phyloP scores from a whole-genome alignment of 2,797 vertebrate genomes.

The Gephyroberyx darwinii region DNA sequence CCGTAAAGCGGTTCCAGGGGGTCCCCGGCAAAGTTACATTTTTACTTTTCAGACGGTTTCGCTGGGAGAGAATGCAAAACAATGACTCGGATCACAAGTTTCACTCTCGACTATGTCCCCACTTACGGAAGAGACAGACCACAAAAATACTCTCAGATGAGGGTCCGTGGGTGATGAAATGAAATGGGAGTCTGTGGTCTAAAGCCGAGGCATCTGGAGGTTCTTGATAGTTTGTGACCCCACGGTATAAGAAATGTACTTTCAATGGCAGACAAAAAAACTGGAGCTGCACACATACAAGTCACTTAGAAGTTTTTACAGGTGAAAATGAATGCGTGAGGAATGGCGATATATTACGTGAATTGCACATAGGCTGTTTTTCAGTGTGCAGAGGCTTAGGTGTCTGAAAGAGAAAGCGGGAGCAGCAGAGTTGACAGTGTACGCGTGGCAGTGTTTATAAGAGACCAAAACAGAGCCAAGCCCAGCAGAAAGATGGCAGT shows the following conservation, averaged over 20 bases:
- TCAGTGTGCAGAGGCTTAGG: constrained; percentile 12
- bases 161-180: too few relatives aligned
- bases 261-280: not conserved
- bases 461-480: constrained; percentile 90
- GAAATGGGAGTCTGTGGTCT: too few relatives aligned
- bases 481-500: constrained; percentile 80
- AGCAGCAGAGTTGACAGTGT: constrained; percentile 84
- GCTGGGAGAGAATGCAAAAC: too few relatives aligned
- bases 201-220: too few relatives aligned
- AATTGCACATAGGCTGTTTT: constrained; percentile 3
- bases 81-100: too few relatives aligned
- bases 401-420: constrained; percentile 38
- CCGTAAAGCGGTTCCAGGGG: too few relatives aligned
- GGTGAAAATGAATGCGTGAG: constrained; percentile 7
- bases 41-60: too few relatives aligned
- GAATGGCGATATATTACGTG: constrained; percentile 42
- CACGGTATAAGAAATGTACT: not conserved
- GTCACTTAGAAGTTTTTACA: not conserved
- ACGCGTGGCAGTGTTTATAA: constrained; percentile 95
- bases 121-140: too few relatives aligned
- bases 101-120: too few relatives aligned
- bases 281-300: constrained; percentile 7
- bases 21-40: too few relatives aligned
- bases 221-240: too few relatives aligned
- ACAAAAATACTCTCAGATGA: too few relatives aligned